These are phyloP conservation scores for Mystacornis crossleyi DNA, from an alignment of 2,113 vertebrate species.

Conservation along the genomic window DNA sequence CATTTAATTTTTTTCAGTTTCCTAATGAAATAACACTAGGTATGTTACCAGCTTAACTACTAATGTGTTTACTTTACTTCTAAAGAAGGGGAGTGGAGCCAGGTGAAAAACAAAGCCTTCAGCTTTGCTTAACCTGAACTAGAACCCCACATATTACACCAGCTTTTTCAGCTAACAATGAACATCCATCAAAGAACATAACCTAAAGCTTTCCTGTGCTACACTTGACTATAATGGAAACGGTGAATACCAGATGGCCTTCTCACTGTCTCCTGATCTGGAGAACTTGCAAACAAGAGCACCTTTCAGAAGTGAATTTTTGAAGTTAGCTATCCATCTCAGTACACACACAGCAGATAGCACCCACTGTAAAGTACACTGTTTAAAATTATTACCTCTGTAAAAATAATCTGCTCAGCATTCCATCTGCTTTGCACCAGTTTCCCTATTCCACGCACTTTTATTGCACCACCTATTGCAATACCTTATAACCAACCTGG, in stretches of 20 bases:
- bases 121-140: conserved; percentile 20
- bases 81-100: not conserved
- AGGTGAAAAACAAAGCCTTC: not conserved
- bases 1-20: not conserved
- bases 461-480: not conserved
- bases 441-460: not conserved
- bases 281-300: not conserved
- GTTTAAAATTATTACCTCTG: conserved; percentile 2
- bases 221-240: not conserved
- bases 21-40: not conserved
- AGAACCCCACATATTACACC: not conserved
- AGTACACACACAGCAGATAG: not conserved
- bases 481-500: not conserved
- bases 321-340: not conserved
- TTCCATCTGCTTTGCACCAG: not conserved
- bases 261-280: not conserved
- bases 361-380: not conserved
- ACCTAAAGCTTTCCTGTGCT: not conserved
- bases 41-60: not conserved
- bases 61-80: conserved; percentile 10
- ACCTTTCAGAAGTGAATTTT: not conserved
- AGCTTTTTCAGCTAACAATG: conserved; percentile 5
- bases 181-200: not conserved
- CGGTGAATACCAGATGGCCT: not conserved
- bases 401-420: not conserved